Conservation (phyloP, 1,140 invertebrate species). For the Aphaenogaster rudis region DNA sequence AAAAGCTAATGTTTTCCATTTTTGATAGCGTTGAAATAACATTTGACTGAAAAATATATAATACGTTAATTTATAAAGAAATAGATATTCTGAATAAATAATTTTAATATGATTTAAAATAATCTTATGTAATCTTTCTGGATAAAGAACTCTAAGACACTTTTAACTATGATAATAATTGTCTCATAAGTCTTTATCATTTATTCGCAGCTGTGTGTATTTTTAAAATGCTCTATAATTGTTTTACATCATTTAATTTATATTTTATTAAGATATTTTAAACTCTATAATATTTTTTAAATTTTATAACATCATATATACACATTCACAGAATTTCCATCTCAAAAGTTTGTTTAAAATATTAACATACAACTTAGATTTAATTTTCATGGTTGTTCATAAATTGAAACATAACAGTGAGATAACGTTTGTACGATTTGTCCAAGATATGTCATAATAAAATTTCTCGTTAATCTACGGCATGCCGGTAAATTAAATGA, state of each 20-base stretch:
- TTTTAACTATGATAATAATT: background rate
- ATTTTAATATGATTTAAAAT: background rate
- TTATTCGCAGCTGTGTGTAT: background rate
- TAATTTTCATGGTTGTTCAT: slow-evolving; percentile 8
- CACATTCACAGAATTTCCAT: background rate
- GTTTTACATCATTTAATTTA: background rate
- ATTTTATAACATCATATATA: background rate
- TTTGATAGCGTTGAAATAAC: background rate
- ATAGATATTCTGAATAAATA: background rate
- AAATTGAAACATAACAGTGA: background rate
- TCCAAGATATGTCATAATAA: background rate
- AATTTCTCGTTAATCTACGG: slow-evolving; percentile 7
- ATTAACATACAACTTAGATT: background rate
- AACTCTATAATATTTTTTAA: background rate
- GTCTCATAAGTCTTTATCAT: background rate
- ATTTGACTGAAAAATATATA: background rate
- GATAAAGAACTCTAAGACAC: background rate
- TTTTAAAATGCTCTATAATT: background rate
- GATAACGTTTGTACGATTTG: background rate
- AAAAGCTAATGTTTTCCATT: background rate
- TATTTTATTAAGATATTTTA: background rate
- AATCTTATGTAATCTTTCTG: background rate
- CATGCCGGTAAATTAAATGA: slow-evolving; percentile 49
- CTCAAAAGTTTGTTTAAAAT: background rate
- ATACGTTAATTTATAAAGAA: background rate